Percentiles rank a stretch among this genome's conserved stretches.
Evolutionary conservation across 2,797 vertebrate species (phyloP).

Genomic region (Melanotaenia maccullochi): DNA sequence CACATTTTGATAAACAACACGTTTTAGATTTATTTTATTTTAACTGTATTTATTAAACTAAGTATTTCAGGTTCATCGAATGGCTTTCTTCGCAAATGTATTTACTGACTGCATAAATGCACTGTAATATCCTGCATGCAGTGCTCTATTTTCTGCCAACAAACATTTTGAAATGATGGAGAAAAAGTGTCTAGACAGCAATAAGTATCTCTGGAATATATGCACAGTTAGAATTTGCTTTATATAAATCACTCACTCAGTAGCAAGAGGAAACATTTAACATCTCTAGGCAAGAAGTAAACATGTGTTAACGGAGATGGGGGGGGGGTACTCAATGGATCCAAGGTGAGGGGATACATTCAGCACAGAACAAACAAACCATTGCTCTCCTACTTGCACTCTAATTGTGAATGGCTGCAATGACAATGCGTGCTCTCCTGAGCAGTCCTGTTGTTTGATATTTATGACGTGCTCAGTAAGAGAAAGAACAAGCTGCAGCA

Average conservation of each 20-base stretch:
- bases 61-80: conserved; percentile 27
- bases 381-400: conserved; percentile 83
- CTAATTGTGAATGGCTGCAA: conserved; percentile 85
- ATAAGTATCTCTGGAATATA: conserved; percentile 32
- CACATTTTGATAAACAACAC: conserved; percentile 25
- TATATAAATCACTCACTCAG: conserved; percentile 26
- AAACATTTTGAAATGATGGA: conserved; percentile 35
- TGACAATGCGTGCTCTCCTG: conserved; percentile 79
- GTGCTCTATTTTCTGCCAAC: conserved; percentile 17
- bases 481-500: conserved; percentile 69
- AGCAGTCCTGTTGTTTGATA: conserved; percentile 80
- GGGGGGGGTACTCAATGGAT: conserved; percentile 47
- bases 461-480: conserved; percentile 81
- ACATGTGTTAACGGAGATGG: conserved; percentile 53
- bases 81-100: conserved; percentile 24
- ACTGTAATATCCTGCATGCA: conserved; percentile 31
- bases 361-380: conserved; percentile 88
- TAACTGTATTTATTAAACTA: conserved; percentile 29
- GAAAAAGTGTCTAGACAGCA: conserved; percentile 20
- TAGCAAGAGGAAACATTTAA: conserved; percentile 59
- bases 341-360: conserved; percentile 76
- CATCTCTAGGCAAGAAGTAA: conserved; percentile 51
- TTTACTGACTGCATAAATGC: conserved; percentile 23
- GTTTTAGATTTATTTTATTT: conserved; percentile 34
- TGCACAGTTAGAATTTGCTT: conserved; percentile 43